Conservation (phyloP, 2,888 invertebrate genomes). For the Rhagonycha fulva region DNA sequence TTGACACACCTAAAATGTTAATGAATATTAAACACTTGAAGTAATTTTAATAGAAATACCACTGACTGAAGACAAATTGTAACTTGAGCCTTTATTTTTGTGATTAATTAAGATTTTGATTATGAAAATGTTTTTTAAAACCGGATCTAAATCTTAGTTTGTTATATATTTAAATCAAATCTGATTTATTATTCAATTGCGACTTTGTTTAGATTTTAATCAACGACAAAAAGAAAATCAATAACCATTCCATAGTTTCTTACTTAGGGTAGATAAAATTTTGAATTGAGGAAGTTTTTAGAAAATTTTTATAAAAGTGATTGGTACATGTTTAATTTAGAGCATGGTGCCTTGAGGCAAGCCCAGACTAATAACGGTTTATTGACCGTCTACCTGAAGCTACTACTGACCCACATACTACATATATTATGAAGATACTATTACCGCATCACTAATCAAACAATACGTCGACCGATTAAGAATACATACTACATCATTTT, state of each 20-base stretch:
- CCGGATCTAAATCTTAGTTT: background rate
- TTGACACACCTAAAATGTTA: conserved; percentile 30
- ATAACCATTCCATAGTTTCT: background rate
- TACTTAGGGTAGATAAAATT: background rate
- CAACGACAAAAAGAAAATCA: background rate
- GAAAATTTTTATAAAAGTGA: conserved; percentile 35
- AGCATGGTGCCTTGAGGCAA: conserved; percentile 47
- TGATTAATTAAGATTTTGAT: background rate
- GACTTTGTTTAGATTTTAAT: background rate
- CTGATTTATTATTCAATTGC: background rate
- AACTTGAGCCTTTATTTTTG: background rate
- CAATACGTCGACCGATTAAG: background rate
- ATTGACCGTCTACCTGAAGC: conserved; percentile 51
- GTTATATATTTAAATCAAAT: background rate
- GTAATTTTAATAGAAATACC: background rate
- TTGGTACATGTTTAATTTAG: conserved; percentile 47
- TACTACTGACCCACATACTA: conserved; percentile 45
- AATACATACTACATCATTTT: background rate
- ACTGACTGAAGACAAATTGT: background rate
- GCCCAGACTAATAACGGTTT: conserved; percentile 54
- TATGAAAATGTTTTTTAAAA: background rate
- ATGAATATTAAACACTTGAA: background rate
- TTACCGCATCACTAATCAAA: background rate
- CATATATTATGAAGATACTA: background rate
- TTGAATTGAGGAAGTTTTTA: conserved; percentile 20